Base-by-base conservation (phyloP, 1,140 invertebrate species). In the Drosophila arawakana region DNA sequence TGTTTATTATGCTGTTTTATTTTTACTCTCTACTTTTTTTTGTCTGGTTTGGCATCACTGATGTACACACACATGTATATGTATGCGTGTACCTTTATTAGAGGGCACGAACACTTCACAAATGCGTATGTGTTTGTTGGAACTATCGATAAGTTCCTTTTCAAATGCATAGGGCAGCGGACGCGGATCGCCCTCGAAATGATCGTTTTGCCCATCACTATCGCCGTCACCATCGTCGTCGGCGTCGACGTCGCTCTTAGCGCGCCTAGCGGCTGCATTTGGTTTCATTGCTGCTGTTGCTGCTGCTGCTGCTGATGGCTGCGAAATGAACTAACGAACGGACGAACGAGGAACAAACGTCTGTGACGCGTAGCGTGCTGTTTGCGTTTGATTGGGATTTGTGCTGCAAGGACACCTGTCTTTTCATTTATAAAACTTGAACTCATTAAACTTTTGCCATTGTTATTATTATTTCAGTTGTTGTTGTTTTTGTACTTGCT, bases 381-480 rank as follows among this genome's bases (percentile, higher is more conserved):
- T 46, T 41, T 60, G 46, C 70, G 67, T 85, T 59, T 83, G 76
- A 83, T 73, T 81, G 67, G 49, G 52, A 65, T 58, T 69, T 70
- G 34, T 25, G 46, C 61, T 80, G 63, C 73, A 77, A 84, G 78
- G 80, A 86, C 83, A 74, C 52, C 70, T 74, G 70, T 73, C 82
- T 80, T 68, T 80, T 75, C 75, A 78, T 84, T 81, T 89, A 80
- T 74, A 80, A 89, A 89, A 89, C 81, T 89, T 89, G 84, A 84
- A 84, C 85, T 89, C 80, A 89, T 89, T 89, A 84, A 89, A 89
- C 78, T 89, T 89, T 89, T 73, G 68, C 84, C 54, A 78, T 81
- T 79, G 68, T 65, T 75, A 61, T 70, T 74, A 54, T 61, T 30
- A 30, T 30, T 30, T 5, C 6, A 5, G 6, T 30, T 30, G 43